Percentiles rank a stretch among this genome's conserved stretches.
Evolutionary conservation across 1,140 invertebrate species (phyloP).

Genomic region (Dinothrombium tinctorium): DNA sequence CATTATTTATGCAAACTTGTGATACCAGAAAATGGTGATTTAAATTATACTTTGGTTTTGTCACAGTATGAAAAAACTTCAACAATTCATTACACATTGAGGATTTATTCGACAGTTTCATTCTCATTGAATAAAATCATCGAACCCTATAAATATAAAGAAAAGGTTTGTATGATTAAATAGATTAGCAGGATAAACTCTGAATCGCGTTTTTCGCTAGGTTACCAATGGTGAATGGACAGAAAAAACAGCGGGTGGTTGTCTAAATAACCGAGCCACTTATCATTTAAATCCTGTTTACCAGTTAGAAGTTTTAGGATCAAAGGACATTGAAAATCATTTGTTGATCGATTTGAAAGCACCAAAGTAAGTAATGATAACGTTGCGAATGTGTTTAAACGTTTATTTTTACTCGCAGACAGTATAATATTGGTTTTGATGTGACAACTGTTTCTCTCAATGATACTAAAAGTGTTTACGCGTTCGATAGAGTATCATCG

Average conservation of each 20-base stretch:
- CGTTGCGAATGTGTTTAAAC: no score
- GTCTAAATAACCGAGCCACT: constrained; percentile 51
- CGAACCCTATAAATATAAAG: constrained; percentile 41
- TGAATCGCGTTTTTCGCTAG: not conserved
- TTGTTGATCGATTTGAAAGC: constrained; percentile 64
- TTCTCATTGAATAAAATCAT: constrained; percentile 52
- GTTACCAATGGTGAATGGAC: constrained; percentile 50
- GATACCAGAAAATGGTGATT: constrained; percentile 27
- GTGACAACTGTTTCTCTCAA: constrained; percentile 38
- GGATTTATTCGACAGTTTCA: constrained; percentile 61
- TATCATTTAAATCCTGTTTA: constrained; percentile 64
- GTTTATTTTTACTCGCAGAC: constrained; percentile 32
- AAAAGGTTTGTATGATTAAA: no score
- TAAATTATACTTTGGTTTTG: constrained; percentile 54
- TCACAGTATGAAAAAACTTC: constrained; percentile 86
- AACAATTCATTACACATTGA: constrained; percentile 75
- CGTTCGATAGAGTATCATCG: constrained; percentile 47
- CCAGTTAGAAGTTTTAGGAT: constrained; percentile 36
- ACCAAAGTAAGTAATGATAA: constrained; percentile 34
- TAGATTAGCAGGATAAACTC: no score
- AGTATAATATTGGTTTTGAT: constrained; percentile 71
- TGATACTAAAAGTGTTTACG: constrained; percentile 36
- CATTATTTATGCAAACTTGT: constrained; percentile 83
- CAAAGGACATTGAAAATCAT: constrained; percentile 34
- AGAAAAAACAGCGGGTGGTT: constrained; percentile 58